These are phyloP conservation scores for Trichacis sp. DNA, from an alignment of 2,888 invertebrate species.

Conservation along the genomic window DNA sequence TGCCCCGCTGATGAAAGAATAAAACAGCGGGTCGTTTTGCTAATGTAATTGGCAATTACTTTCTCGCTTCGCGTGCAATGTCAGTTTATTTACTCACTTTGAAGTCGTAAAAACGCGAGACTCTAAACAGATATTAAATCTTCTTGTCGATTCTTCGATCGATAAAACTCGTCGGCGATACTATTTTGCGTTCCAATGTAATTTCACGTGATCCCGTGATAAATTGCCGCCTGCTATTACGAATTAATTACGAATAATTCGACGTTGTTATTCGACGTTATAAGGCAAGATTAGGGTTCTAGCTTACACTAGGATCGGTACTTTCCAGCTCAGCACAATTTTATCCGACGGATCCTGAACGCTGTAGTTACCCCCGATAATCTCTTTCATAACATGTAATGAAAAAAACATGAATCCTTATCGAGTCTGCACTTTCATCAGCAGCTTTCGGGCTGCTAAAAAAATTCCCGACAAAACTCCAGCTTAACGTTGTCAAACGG, in stretches of 20 bases:
- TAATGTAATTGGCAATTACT: slow-evolving; percentile 1
- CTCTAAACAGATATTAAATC: no score
- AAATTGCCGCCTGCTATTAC: background rate
- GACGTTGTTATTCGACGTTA: background rate
- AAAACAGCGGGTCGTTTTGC: background rate
- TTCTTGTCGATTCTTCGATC: no score
- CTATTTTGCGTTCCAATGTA: no score
- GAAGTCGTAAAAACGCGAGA: no score
- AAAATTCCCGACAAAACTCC: no score
- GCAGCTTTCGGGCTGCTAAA: background rate
- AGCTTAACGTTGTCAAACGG: no score
- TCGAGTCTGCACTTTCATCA: background rate
- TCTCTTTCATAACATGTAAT: background rate
- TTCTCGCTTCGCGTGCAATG: background rate
- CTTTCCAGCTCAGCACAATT: background rate
- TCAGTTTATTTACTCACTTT: background rate
- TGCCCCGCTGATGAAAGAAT: background rate
- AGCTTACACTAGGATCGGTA: background rate
- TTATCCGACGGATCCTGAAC: slow-evolving; percentile 6
- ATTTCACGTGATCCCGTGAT: background rate
- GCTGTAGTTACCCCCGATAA: slow-evolving; percentile 1
- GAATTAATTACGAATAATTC: background rate
- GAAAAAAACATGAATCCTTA: background rate
- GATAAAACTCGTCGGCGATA: no score
- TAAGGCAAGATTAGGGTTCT: background rate